Evolutionary conservation across 2,888 invertebrate genomes (phyloP).

Genomic region (Aradus depressus): DNA sequence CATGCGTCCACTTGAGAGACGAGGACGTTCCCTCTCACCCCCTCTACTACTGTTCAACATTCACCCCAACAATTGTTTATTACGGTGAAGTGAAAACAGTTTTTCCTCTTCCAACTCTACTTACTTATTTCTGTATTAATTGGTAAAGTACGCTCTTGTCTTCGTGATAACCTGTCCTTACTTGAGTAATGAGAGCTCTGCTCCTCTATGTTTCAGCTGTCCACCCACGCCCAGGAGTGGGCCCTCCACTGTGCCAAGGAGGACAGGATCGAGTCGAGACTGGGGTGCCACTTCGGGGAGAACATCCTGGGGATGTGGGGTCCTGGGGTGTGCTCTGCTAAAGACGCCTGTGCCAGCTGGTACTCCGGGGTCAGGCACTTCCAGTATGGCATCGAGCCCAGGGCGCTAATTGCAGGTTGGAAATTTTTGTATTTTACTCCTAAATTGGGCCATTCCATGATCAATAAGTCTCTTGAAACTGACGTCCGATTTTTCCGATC

Average conservation of each 20-base stretch:
- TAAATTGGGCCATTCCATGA: background rate
- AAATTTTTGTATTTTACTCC: slow-evolving; percentile 2
- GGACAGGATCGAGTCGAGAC: slow-evolving; percentile 53
- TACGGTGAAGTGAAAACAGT: too few relatives aligned
- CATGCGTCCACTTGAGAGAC: too few relatives aligned
- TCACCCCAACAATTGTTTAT: too few relatives aligned
- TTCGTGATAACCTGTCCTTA: too few relatives aligned
- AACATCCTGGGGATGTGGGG: slow-evolving; percentile 61
- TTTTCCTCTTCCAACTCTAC: too few relatives aligned
- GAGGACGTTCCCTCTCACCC: too few relatives aligned
- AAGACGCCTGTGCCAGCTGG: slow-evolving; percentile 62
- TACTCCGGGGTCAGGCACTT: slow-evolving; percentile 62
- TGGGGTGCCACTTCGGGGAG: slow-evolving; percentile 53
- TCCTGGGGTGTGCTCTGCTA: slow-evolving; percentile 52
- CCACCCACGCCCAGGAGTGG: slow-evolving; percentile 56
- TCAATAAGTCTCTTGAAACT: too few relatives aligned
- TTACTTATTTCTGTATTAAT: too few relatives aligned
- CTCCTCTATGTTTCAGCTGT: slow-evolving; percentile 37
- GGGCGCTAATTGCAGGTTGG: slow-evolving; percentile 30
- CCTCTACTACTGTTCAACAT: too few relatives aligned
- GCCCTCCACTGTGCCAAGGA: slow-evolving; percentile 53
- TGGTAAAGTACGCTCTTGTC: too few relatives aligned
- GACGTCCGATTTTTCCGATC: too few relatives aligned
- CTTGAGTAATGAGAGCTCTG: too few relatives aligned
- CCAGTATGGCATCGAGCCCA: slow-evolving; percentile 30